These are phyloP conservation scores for Odobenus rosmarus DNA, from an alignment of 2,113 vertebrate genomes.

Conservation along the genomic window DNA sequence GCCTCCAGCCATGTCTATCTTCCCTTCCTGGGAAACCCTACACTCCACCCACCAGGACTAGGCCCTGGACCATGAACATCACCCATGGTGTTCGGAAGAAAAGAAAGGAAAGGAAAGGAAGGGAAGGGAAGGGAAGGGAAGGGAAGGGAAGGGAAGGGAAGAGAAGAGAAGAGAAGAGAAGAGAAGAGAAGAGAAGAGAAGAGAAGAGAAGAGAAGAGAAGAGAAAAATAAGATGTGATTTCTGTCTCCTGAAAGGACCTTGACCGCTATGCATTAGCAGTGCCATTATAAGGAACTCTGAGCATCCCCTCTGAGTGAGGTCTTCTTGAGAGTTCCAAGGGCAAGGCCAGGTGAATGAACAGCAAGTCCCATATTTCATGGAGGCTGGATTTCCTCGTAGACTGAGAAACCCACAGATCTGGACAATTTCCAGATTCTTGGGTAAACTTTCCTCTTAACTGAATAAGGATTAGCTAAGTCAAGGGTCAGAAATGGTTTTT, in stretches of 20 bases:
- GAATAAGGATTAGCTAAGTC: constrained; percentile 11
- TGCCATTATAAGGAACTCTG: background rate
- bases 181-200: no score
- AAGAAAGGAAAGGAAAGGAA: background rate
- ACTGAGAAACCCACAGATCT: background rate
- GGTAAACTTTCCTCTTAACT: background rate
- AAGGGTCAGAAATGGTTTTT: background rate
- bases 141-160: no score
- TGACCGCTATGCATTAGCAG: background rate
- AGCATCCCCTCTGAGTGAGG: background rate
- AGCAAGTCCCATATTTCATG: no score
- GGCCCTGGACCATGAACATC: background rate
- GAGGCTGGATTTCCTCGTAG: background rate
- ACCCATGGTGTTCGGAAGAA: background rate
- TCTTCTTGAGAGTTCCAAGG: background rate
- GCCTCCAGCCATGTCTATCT: background rate
- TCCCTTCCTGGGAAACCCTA: background rate
- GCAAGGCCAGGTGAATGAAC: background rate
- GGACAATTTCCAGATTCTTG: background rate
- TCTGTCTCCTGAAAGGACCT: background rate
- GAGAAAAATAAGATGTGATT: background rate
- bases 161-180: no score
- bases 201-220: background rate
- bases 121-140: no score
- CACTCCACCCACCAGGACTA: background rate